Evolutionary conservation across 30 jellyfish, hydroid and myxozoan species (phyloP), one percentile per base, ranked within the genome.

Genomic region (Hydractinia symbiolongicarpus): DNA sequence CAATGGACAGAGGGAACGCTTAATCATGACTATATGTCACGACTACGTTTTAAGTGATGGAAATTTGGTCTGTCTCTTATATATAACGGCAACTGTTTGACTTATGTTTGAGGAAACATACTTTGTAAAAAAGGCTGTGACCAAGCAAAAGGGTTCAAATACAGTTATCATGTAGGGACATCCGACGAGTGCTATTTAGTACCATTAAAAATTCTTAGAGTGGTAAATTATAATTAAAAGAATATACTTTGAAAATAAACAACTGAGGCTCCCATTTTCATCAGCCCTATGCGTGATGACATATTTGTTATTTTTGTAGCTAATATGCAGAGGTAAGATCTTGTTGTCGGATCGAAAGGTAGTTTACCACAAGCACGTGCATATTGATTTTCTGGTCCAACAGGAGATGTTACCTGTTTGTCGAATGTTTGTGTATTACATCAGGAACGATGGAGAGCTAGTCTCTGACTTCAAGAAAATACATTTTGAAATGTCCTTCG

Each of bases 391-490:
- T 68, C 76, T 53, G 44, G 84, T 90, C 8, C 85, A 85, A 20
- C 87, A 71, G 14, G 87, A 90, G 30, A 90, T 90, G 97, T 57
- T 90, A 52, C 97, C 97, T 15, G 64, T 79, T 16, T 82, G 95
- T 54, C 81, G 90, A 8, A 66, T 90, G 90, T 86, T 90, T 19
- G 95, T 90, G 53, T 90, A 85, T 79, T 90, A 90, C 76, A 55
- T 90, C 54, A 60, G 85, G 53, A 79, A 72, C 50, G 82, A 83
- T 61, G 80, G 83, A 6, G 97, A 90, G 69, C 69, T 87, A 50
- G 94, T 90, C 6, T 95, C 97, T 13, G 97, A 86, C 67, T 85
- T 82, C 68, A 71, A 20, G 6, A 82, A 72, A 16, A 20, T 90
- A n/a, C 75, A 90, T 8, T 70, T 83, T 0, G 90, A 79, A 30